phyloP scores from a whole-genome alignment of 2,113 vertebrate genomes.

The Lota lota region DNA sequence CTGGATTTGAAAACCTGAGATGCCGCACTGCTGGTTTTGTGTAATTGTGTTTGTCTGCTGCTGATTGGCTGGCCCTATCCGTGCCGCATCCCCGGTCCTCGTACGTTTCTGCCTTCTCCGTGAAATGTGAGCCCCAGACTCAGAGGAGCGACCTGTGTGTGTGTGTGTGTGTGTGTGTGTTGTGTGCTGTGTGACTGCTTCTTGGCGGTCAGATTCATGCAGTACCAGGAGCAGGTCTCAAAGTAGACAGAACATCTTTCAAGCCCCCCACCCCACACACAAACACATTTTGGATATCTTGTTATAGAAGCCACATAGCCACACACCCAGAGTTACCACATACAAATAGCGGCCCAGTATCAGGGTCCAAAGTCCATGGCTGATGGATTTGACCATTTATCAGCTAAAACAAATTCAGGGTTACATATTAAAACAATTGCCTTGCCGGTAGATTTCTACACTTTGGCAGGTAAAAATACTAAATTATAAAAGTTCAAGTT shows the following conservation, averaged over 20 bases:
- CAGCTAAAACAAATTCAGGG: too few relatives aligned
- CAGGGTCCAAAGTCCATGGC: too few relatives aligned
- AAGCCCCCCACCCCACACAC: not conserved
- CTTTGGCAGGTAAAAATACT: too few relatives aligned
- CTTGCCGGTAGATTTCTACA: too few relatives aligned
- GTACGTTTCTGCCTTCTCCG: not conserved
- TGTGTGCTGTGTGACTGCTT: not conserved
- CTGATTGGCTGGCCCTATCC: not conserved
- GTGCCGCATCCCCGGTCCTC: not conserved
- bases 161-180: not conserved
- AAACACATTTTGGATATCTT: not conserved
- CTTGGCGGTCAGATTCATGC: not conserved
- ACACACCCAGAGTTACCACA: too few relatives aligned
- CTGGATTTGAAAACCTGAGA: too few relatives aligned
- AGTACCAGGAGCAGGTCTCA: not conserved
- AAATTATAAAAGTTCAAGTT: too few relatives aligned
- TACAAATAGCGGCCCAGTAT: too few relatives aligned
- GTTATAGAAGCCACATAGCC: not conserved
- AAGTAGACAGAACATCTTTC: too few relatives aligned
- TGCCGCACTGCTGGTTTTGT: too few relatives aligned
- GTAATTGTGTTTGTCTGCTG: not conserved
- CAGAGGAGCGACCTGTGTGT: not conserved
- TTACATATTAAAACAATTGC: too few relatives aligned
- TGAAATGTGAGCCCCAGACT: constrained; percentile 1
- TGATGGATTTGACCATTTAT: too few relatives aligned